Evolutionary conservation across 2,888 invertebrate genomes (phyloP).

Genomic region (Epinotia demarniana): DNA sequence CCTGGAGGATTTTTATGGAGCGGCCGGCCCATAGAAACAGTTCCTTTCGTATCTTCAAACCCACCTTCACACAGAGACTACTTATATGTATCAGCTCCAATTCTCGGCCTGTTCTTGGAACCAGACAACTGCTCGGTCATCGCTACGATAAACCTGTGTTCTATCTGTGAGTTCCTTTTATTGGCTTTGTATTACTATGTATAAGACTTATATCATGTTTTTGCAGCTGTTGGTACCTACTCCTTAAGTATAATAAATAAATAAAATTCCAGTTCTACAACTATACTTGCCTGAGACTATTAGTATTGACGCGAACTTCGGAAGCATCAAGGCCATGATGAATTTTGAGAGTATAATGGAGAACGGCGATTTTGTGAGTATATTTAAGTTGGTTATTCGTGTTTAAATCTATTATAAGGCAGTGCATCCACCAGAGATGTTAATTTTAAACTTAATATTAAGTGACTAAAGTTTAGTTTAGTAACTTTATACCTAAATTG

Average conservation of each 20-base stretch:
- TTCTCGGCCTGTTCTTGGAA: conserved; percentile 59
- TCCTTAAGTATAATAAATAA: too few relatives aligned
- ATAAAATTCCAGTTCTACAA: conserved; percentile 75
- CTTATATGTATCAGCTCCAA: conserved; percentile 83
- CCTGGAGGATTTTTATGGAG: too few relatives aligned
- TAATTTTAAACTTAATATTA: too few relatives aligned
- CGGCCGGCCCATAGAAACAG: conserved; percentile 76
- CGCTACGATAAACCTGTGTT: conserved; percentile 62
- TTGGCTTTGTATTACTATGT: too few relatives aligned
- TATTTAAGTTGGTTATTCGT: background rate
- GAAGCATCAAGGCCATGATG: conserved; percentile 85
- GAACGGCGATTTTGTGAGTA: conserved; percentile 83
- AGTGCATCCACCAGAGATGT: too few relatives aligned
- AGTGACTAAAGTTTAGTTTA: too few relatives aligned
- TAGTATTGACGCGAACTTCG: conserved; percentile 84
- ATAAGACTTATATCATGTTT: too few relatives aligned
- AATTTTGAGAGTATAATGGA: conserved; percentile 80
- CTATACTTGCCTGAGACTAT: conserved; percentile 86
- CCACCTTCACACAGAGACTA: conserved; percentile 59
- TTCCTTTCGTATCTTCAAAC: conserved; percentile 84
- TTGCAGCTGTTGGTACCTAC: too few relatives aligned
- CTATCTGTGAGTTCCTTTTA: too few relatives aligned
- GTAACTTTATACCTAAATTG: too few relatives aligned
- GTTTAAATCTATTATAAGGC: background rate
- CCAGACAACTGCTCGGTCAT: conserved; percentile 54